Base-by-base conservation (phyloP, 2,113 vertebrate species). In the Semnopithecus entellus region DNA sequence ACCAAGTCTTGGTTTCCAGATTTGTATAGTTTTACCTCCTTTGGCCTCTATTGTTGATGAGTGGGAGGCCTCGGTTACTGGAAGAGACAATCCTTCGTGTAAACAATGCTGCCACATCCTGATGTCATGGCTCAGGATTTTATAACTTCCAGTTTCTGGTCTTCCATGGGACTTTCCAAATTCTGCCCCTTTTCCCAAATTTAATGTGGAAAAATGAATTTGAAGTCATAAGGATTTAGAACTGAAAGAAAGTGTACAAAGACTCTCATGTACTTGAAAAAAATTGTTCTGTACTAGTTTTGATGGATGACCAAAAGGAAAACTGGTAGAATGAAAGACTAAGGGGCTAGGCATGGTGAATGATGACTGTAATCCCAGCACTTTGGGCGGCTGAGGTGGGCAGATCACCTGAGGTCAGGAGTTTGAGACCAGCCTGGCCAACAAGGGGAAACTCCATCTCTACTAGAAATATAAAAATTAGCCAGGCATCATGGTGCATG, bases 91-190 rank as follows among this genome's bases (percentile, higher is more conserved):
- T 90, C 66, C 38, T 76, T 20, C 97, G 48, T 96, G 32, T 96
- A 98, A 98, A 98, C 98, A 97, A 64, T 64, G 20, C 83, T 8
- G 11, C 88, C 20, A 17, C 95, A 72, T 94, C 94, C 98, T 97
- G 98, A 98, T 95, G 98, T 98, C 98, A 98, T 81, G 92, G 95
- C 61, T 97, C 48, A 0, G 95, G 27, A 2, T 93, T 96, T 98
- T 92, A 96, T 96, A 97, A 96, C 90, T 98, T 98, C 98, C 97
- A 97, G 97, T 96, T 96, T 95, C 97, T 98, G 0, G 12, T 96
- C 86, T 92, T 97, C 94, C 1, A 17, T 0, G 98, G 98, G 98
- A 98, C 98, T 98, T 99, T 99, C 98, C 98, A n/a, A 92, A 85
- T 43, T 64, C 83, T 59, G 52, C n/a, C 90, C 83, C 81, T 10